These are phyloP conservation scores for Episyrphus balteatus DNA, from an alignment of 1,140 invertebrate species.

Conservation along the genomic window DNA sequence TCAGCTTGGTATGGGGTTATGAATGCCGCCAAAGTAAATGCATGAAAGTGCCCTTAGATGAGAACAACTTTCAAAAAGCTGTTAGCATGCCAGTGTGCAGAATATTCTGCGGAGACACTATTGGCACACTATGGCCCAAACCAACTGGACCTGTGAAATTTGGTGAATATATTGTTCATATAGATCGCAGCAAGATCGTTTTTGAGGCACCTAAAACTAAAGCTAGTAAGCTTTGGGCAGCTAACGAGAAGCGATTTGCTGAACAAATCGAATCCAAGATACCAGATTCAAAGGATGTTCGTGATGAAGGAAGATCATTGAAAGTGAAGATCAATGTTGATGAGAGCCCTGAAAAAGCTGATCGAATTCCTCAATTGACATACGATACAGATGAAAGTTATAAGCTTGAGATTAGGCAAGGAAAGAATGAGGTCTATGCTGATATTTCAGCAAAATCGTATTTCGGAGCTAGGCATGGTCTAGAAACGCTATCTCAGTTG, in stretches of 20 bases:
- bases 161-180: conserved; percentile 44
- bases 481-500: conserved; percentile 70
- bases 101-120: conserved; percentile 46
- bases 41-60: conserved; percentile 40
- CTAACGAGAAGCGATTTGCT: conserved; percentile 18
- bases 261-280: conserved; percentile 18
- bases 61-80: conserved; percentile 38
- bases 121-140: conserved; percentile 58
- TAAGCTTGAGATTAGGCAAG: conserved; percentile 42
- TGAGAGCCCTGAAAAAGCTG: conserved; percentile 1
- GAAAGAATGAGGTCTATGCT: conserved; percentile 39
- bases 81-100: conserved; percentile 50
- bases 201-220: conserved; percentile 14
- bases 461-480: conserved; percentile 61
- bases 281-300: conserved; percentile 16
- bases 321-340: conserved; percentile 26
- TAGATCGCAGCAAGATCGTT: conserved; percentile 40
- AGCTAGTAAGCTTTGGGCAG: conserved; percentile 18
- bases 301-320: conserved; percentile 20
- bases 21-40: conserved; percentile 43
- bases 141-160: conserved; percentile 51
- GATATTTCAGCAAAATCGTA: conserved; percentile 51
- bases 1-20: conserved; percentile 42
- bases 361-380: conserved; percentile 29
- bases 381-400: conserved; percentile 61